Conservation (phyloP, 2,113 vertebrate species). For the Mirza zaza region DNA sequence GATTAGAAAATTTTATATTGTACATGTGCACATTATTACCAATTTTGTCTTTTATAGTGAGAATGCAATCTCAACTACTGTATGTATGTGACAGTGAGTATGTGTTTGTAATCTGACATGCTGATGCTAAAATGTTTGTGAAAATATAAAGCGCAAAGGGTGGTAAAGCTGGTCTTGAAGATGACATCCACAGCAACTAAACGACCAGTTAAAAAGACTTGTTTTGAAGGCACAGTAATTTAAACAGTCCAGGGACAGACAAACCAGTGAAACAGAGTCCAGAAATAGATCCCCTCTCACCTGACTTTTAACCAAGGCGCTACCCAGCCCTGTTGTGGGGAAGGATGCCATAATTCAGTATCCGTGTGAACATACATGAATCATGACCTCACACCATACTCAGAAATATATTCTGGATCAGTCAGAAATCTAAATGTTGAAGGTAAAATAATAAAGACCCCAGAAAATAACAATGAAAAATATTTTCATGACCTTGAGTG, state of each 20-base stretch:
- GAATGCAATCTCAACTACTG: neutral
- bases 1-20: neutral
- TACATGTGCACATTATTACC: neutral
- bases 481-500: neutral
- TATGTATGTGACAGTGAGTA: neutral
- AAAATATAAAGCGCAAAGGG: neutral
- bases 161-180: neutral
- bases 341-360: neutral
- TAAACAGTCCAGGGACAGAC: neutral
- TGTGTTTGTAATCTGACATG: neutral
- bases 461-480: neutral
- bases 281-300: neutral
- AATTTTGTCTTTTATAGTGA: neutral
- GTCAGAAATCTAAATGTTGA: too few species aligned
- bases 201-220: neutral
- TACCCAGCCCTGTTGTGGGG: rapidly evolving
- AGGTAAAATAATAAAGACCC: neutral
- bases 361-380: neutral
- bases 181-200: neutral
- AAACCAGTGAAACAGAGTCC: neutral
- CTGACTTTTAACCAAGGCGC: neutral
- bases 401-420: neutral
- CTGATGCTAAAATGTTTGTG: neutral
- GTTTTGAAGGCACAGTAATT: neutral
- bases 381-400: neutral